Evolutionary conservation across 2,888 invertebrate genomes (phyloP), one percentile per base, ranked within the genome.

Genomic region (Zygogramma bicolorata): DNA sequence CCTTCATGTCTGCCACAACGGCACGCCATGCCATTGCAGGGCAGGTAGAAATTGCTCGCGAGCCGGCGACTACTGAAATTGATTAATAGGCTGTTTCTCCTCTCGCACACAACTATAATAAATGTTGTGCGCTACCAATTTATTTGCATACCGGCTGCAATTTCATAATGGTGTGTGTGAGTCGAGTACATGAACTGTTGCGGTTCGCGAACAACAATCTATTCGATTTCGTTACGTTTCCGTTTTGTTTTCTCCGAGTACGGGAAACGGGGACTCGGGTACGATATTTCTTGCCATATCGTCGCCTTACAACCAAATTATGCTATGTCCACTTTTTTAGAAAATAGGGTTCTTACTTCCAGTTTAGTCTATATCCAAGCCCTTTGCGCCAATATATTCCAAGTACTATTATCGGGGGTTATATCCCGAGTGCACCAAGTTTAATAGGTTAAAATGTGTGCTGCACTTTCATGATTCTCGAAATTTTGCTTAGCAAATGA

Each of bases 61-160:
- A 53, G 53, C 53, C 53, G n/a, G n/a, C 20, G 18, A 13, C 34
- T 31, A 38, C 31, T 68, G 53, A 53, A 61, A 68, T 68, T 68
- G 68, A 68, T 68, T 68, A 59, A 68, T 68, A 68, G 38, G 6
- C 34, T 15, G 29, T 61, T 68, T 68, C 58, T 38, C 57, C 46
- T 49, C 62, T 46, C 59, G 25, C 34, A 58, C 59, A 58, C 59
- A 38, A 40, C 58, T 27, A 58, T 49, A 66, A 58, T 53, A 66
- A 66, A 74, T 73, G 75, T 70, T 73, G 65, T 68, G 53, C 66
- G 68, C 65, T 62, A 65, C 57, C 62, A 75, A 75, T 75, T 73
- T 73, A 75, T 75, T 73, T 68, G 60, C 73, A 61, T 72, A 70
- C 70, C 60, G 66, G 69, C 60, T 72, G 68, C 66, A 72, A 69